Conservation (phyloP, 1,140 invertebrate species). For the Orussus abietinus region DNA sequence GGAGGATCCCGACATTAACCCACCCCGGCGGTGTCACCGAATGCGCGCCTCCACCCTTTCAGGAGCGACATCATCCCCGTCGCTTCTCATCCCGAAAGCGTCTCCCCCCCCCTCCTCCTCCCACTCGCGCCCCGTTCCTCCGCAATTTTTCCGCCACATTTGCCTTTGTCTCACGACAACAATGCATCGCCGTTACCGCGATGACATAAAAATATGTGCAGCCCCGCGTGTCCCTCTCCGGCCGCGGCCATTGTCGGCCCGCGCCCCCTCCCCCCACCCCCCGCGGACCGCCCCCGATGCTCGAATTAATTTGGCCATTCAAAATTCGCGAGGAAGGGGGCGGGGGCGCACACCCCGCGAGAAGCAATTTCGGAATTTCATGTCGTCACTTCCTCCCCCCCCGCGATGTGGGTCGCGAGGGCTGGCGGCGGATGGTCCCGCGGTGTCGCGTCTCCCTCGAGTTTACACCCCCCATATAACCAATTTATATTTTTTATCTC, state of each 20-base stretch:
- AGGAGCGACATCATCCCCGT: too few relatives aligned
- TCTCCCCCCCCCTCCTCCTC: constrained; percentile 22
- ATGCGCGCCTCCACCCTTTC: not conserved
- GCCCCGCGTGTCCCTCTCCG: constrained; percentile 19
- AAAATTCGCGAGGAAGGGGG: too few relatives aligned
- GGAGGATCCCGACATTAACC: too few relatives aligned
- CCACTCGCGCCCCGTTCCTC: constrained; percentile 34
- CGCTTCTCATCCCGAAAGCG: not conserved
- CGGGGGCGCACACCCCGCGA: too few relatives aligned
- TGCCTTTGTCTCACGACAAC: constrained; percentile 53
- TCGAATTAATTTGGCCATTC: not conserved
- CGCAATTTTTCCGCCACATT: constrained; percentile 54
- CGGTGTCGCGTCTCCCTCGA: too few relatives aligned
- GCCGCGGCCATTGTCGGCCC: constrained; percentile 17
- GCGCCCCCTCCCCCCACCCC: constrained; percentile 21
- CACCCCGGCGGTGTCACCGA: too few relatives aligned
- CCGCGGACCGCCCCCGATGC: constrained; percentile 15
- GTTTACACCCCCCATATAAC: too few relatives aligned
- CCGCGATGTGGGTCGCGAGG: too few relatives aligned
- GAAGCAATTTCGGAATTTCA: too few relatives aligned
- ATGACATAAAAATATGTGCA: constrained; percentile 54
- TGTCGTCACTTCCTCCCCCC: too few relatives aligned
- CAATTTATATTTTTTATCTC: too few relatives aligned
- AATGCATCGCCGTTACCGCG: constrained; percentile 46
- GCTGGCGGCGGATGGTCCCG: too few relatives aligned